Conservation (phyloP, 2,888 invertebrate species). For the Stenolophus ochropezus region DNA sequence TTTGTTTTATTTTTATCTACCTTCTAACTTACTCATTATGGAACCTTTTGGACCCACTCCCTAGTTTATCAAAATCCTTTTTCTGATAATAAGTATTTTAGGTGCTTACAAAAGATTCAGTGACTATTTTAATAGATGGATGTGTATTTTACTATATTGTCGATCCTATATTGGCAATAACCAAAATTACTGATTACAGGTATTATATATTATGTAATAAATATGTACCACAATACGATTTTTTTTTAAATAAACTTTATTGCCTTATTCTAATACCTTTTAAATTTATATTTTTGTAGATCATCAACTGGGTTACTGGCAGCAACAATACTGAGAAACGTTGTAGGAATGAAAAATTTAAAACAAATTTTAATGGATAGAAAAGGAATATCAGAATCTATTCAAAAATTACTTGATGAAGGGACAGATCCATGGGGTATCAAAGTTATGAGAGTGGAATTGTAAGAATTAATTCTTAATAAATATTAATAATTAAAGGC, state of each 20-base stretch:
- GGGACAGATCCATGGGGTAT: constrained; percentile 96
- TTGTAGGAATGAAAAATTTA: constrained; percentile 92
- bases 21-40: too few relatives aligned
- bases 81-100: constrained; percentile 70
- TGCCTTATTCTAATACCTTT: neutral
- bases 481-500: too few relatives aligned
- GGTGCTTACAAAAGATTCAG: constrained; percentile 93
- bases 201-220: constrained; percentile 66
- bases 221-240: neutral
- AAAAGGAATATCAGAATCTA: constrained; percentile 91
- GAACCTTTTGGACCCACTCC: too few relatives aligned
- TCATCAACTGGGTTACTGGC: constrained; percentile 88
- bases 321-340: constrained; percentile 90
- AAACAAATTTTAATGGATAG: constrained; percentile 95
- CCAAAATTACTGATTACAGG: constrained; percentile 85
- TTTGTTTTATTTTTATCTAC: too few relatives aligned
- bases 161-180: constrained; percentile 85
- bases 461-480: too few relatives aligned
- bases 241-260: neutral
- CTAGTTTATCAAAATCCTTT: neutral
- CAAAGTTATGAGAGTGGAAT: constrained; percentile 95
- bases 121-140: constrained; percentile 95
- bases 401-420: constrained; percentile 89
- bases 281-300: constrained; percentile 71
- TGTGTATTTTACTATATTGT: constrained; percentile 89